Conservation (phyloP, 2,888 invertebrate species). For the Nycteola revayana region DNA sequence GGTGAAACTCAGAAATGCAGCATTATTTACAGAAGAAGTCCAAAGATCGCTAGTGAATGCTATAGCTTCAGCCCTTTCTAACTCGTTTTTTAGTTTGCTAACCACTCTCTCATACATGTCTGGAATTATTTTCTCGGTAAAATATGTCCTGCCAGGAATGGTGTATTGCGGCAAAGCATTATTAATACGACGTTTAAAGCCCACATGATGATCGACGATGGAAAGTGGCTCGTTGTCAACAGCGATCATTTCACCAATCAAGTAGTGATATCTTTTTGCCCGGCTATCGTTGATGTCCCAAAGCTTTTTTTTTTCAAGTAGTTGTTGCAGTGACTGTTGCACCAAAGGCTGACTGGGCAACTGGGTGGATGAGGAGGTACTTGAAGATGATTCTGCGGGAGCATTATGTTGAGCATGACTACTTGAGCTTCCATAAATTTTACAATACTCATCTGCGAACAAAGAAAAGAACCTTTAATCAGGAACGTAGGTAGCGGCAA, state of each 20-base stretch:
- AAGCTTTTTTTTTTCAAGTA: background rate
- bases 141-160: conserved; percentile 27
- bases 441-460: too few species aligned
- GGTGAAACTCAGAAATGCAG: conserved; percentile 29
- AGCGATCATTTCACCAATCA: conserved; percentile 46
- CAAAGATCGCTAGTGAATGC: conserved; percentile 34
- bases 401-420: conserved; percentile 10
- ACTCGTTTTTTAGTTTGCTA: conserved; percentile 24
- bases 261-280: conserved; percentile 36
- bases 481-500: too few species aligned
- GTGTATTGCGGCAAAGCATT: conserved; percentile 30
- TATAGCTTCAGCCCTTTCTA: conserved; percentile 24
- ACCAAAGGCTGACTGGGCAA: background rate
- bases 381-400: conserved; percentile 10
- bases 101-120: conserved; percentile 26
- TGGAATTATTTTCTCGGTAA: conserved; percentile 21
- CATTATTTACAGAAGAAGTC: conserved; percentile 28
- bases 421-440: conserved; percentile 9
- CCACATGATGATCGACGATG: conserved; percentile 34
- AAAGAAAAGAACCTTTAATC: too few species aligned
- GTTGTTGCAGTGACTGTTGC: background rate
- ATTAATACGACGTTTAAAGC: conserved; percentile 33
- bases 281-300: conserved; percentile 25
- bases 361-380: conserved; percentile 1
- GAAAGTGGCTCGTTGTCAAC: conserved; percentile 38